Evolutionary conservation across 2,113 vertebrate genomes (phyloP).

Genomic region (Alethe diademata): DNA sequence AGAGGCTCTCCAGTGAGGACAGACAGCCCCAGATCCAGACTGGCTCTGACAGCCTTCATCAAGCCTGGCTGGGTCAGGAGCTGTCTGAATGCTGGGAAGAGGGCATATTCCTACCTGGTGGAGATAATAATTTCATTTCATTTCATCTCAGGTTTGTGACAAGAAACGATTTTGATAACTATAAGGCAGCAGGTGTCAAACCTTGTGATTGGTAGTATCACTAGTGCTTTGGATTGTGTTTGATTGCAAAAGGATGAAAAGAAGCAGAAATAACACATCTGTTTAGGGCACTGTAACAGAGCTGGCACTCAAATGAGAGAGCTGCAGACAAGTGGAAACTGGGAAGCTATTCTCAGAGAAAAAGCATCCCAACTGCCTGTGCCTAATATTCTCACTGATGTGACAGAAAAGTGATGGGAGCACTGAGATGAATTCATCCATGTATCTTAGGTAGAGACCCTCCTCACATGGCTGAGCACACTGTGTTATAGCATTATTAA

Average conservation of each 20-base stretch:
- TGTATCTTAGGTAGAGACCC: background rate
- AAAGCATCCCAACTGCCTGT: background rate
- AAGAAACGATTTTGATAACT: background rate
- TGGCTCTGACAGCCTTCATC: background rate
- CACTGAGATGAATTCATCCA: background rate
- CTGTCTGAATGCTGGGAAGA: background rate
- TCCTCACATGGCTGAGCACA: background rate
- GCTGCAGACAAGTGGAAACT: background rate
- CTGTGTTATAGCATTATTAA: background rate
- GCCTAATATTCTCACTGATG: background rate
- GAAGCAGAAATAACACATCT: background rate
- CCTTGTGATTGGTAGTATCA: background rate
- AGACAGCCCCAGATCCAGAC: background rate
- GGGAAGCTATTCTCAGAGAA: background rate
- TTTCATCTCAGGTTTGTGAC: background rate
- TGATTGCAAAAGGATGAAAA: background rate
- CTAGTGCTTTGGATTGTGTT: background rate
- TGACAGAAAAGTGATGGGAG: background rate
- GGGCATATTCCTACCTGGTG: accelerated
- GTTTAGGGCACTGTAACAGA: background rate
- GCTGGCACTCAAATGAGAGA: background rate
- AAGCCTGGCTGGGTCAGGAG: background rate
- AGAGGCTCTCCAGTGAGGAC: background rate
- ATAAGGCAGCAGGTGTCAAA: background rate
- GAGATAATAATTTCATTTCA: background rate